Percentiles rank a stretch among this genome's conserved stretches.
These are phyloP conservation scores for Eupithecia subumbrata DNA, from an alignment of 2,888 invertebrate genomes.

Conservation along the genomic window DNA sequence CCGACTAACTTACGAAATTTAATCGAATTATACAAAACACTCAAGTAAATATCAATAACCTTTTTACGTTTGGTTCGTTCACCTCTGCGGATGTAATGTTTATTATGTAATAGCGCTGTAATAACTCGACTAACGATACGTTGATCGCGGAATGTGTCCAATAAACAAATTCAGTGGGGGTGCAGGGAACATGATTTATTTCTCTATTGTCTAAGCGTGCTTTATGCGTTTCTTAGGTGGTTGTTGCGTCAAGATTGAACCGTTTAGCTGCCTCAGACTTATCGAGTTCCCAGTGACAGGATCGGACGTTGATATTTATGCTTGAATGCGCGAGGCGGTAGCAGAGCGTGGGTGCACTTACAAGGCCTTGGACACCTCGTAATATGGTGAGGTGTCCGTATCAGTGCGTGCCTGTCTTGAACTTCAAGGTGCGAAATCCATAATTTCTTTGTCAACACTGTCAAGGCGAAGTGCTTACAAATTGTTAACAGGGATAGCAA, in stretches of 20 bases:
- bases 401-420: conserved; percentile 49
- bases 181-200: conserved; percentile 72
- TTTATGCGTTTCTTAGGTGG: conserved; percentile 52
- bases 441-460: conserved; percentile 14
- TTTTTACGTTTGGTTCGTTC: conserved; percentile 53
- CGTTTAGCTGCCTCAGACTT: conserved; percentile 60
- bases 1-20: conserved; percentile 64
- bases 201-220: conserved; percentile 73
- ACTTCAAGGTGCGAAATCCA: conserved; percentile 45
- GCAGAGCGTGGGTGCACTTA: conserved; percentile 58
- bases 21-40: conserved; percentile 70
- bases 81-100: conserved; percentile 38
- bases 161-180: conserved; percentile 58
- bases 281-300: conserved; percentile 64
- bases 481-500: not conserved
- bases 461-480: conserved; percentile 6
- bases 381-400: conserved; percentile 48
- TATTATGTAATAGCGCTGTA: conserved; percentile 3
- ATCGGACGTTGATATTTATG: conserved; percentile 61
- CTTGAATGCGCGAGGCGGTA: conserved; percentile 53
- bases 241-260: conserved; percentile 49
- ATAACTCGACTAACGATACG: conserved; percentile 2
- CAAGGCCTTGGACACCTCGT: conserved; percentile 50
- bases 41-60: conserved; percentile 58
- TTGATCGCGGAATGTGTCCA: conserved; percentile 53